phyloP scores from a whole-genome alignment of 2,888 invertebrate species.

The Anodontia alba region DNA sequence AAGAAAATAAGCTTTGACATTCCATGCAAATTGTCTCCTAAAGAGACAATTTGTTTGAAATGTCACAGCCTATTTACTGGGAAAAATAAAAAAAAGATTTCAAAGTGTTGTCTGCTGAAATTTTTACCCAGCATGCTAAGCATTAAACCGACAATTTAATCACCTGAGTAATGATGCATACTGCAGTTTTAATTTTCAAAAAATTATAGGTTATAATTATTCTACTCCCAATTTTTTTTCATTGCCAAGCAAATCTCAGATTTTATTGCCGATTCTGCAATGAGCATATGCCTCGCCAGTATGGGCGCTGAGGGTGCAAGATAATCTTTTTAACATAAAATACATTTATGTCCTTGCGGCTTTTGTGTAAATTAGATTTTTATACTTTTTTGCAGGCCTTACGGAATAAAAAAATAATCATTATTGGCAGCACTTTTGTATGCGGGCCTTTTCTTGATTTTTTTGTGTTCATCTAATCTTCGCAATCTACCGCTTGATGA shows the following conservation, averaged over 20 bases:
- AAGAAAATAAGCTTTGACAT: too few relatives aligned
- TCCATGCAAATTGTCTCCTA: too few relatives aligned
- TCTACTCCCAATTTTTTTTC: neutral
- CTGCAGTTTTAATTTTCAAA: constrained; percentile 4
- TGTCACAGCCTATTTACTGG: too few relatives aligned
- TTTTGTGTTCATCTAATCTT: neutral
- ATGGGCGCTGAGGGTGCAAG: neutral
- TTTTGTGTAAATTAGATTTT: neutral
- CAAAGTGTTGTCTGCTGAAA: too few relatives aligned
- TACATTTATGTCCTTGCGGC: neutral
- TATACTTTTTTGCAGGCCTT: neutral
- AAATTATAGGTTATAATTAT: neutral
- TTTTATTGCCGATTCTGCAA: neutral
- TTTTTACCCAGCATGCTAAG: too few relatives aligned
- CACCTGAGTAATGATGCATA: neutral
- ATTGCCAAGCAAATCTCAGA: neutral
- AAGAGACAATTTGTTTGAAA: too few relatives aligned
- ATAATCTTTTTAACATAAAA: constrained; percentile 6
- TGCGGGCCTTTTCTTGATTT: neutral
- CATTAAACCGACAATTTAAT: constrained; percentile 5
- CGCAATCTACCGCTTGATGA: neutral
- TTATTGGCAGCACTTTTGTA: neutral
- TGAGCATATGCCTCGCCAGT: neutral
- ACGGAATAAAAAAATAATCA: constrained; percentile 1
- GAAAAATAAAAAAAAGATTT: too few relatives aligned